Evolutionary conservation across 2,113 vertebrate genomes (phyloP), one percentile per base, ranked within the genome.

Genomic region (Nettapus auritus): DNA sequence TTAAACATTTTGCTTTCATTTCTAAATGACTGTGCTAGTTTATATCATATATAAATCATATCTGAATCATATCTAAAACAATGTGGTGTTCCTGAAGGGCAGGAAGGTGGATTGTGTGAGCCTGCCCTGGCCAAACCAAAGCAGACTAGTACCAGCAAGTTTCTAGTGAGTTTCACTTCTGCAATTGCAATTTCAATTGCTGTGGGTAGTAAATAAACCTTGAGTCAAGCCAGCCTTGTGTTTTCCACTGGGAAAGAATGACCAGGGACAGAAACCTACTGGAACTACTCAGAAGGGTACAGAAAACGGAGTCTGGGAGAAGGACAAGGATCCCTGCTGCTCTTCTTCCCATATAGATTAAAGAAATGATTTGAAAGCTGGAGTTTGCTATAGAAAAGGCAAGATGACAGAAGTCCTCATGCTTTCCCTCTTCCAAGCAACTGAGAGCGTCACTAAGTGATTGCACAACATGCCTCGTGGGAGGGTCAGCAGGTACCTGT

Each of bases 161-260:
- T 93, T 84, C 38, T 26, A 38, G 14, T 29, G 52, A 78, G 56
- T 92, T 95, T 95, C 52, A 34, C 33, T 87, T 95, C 81, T 75
- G 42, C 42, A 40, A 67, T 42, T 71, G 26, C 40, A 79, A 36
- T 66, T 87, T 88, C 36, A 78, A 0, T 85, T 85, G 86, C 83
- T 90, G 55, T 53, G 59, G n/a, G 18, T n/a, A 67, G 36, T 2
- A 12, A 74, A 38, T 9, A 28, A 17, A 7, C 40, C 3, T 31
- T 3, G 18, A 68, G 53, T 60, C 5, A 60, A 46, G 64, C 55
- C 38, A 69, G 25, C 56, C 29, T 80, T 20, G 13, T 3, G 3
- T 11, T 42, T 25, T 36, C 9, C 11, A 11, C 33, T 36, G 36
- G 40, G 23, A 46, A 33, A 60, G 36, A 71, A 68, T 55, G 34